These are phyloP conservation scores for Limnephilus auricula DNA, from an alignment of 2,888 invertebrate genomes.

Conservation along the genomic window DNA sequence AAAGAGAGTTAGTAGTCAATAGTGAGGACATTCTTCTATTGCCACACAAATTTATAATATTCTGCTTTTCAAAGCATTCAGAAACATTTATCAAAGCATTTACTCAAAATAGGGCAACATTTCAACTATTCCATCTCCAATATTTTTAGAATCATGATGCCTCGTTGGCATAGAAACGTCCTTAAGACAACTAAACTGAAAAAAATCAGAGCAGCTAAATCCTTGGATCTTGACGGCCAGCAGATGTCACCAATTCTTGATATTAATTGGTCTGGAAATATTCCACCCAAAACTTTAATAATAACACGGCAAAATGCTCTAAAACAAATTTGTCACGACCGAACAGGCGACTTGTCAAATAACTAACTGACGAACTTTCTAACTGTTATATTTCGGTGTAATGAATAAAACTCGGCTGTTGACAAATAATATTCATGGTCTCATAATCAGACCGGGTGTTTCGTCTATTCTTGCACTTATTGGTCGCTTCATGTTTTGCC, in stretches of 20 bases:
- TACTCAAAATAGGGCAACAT: neutral
- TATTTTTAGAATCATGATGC: neutral
- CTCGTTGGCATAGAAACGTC: neutral
- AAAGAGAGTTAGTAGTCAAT: too few relatives aligned
- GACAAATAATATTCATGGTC: neutral
- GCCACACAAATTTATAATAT: neutral
- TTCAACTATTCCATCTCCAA: neutral
- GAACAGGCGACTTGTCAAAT: neutral
- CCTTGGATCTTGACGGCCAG: neutral
- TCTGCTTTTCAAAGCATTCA: neutral
- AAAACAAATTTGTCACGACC: neutral
- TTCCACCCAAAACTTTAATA: neutral
- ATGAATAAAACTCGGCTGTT: neutral
- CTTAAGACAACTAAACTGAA: neutral
- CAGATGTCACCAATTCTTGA: neutral
- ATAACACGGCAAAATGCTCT: neutral
- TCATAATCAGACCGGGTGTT: neutral
- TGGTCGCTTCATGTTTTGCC: too few relatives aligned
- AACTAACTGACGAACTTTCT: neutral
- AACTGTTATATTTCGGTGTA: neutral
- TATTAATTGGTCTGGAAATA: neutral
- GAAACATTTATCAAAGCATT: neutral
- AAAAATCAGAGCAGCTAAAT: neutral
- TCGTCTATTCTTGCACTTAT: too few relatives aligned
- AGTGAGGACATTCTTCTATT: neutral